Conservation (phyloP, 2,113 vertebrate genomes). For the Seriola rivoliana region DNA sequence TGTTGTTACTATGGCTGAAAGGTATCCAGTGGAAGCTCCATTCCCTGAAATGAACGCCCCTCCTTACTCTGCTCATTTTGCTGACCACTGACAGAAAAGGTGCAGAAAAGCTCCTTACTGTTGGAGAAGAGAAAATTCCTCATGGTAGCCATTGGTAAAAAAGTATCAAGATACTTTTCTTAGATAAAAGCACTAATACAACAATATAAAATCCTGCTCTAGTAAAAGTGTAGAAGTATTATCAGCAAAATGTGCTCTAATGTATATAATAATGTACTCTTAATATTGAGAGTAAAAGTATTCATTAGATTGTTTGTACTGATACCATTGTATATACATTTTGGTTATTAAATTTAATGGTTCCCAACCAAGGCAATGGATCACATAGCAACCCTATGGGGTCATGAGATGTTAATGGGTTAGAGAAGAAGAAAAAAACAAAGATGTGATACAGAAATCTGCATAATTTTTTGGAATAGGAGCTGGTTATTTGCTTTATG, state of each 20-base stretch:
- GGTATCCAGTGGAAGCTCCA: constrained; percentile 60
- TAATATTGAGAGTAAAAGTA: too few relatives aligned
- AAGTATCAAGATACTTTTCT: not conserved
- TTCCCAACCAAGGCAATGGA: not conserved
- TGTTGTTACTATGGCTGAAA: constrained; percentile 68
- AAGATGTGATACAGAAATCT: too few relatives aligned
- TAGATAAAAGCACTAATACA: not conserved
- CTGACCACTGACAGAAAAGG: constrained; percentile 20
- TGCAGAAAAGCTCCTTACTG: not conserved
- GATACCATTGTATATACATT: not conserved
- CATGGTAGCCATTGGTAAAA: not conserved
- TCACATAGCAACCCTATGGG: not conserved
- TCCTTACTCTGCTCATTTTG: constrained; percentile 29
- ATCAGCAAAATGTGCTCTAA: too few relatives aligned
- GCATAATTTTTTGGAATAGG: too few relatives aligned
- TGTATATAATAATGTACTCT: too few relatives aligned
- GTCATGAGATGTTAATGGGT: not conserved
- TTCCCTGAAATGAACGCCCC: constrained; percentile 17
- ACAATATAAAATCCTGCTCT: not conserved
- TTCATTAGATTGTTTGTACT: not conserved
- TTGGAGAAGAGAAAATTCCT: not conserved
- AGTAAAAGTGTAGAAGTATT: too few relatives aligned
- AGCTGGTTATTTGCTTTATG: too few relatives aligned
- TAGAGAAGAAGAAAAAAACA: too few relatives aligned
- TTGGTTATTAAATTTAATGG: not conserved